Evolutionary conservation across 37 sponge, comb jelly and placozoan species (phyloP).

Genomic region (Aphrocallistes beatrix): DNA sequence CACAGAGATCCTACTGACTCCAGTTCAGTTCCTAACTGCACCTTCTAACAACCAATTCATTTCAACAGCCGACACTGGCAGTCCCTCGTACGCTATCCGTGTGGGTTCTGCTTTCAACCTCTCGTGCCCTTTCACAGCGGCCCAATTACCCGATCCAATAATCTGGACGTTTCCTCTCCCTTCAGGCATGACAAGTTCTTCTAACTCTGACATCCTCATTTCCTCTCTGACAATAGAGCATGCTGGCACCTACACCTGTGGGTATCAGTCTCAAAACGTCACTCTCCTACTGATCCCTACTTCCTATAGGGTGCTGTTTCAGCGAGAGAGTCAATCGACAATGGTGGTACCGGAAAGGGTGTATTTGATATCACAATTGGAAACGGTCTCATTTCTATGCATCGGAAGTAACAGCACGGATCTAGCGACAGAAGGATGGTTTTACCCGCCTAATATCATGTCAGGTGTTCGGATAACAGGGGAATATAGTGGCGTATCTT

Average conservation of each 20-base stretch:
- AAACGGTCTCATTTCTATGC: neutral
- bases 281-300: neutral
- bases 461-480: neutral
- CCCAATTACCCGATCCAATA: neutral
- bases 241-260: conserved; percentile 7
- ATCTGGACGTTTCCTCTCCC: neutral
- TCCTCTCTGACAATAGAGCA: neutral
- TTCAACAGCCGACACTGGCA: conserved; percentile 4
- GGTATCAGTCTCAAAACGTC: neutral
- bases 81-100: neutral
- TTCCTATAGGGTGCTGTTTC: neutral
- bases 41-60: neutral
- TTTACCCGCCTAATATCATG: neutral
- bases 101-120: conserved; percentile 12
- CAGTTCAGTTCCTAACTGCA: neutral
- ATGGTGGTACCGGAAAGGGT: neutral
- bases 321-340: neutral
- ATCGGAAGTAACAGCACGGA: neutral
- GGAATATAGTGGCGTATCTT: neutral
- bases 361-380: neutral
- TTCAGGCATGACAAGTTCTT: neutral
- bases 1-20: neutral
- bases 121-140: neutral
- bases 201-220: neutral
- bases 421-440: neutral